Base-by-base conservation (phyloP, 2,113 vertebrate species). In the Candoia aspera region DNA sequence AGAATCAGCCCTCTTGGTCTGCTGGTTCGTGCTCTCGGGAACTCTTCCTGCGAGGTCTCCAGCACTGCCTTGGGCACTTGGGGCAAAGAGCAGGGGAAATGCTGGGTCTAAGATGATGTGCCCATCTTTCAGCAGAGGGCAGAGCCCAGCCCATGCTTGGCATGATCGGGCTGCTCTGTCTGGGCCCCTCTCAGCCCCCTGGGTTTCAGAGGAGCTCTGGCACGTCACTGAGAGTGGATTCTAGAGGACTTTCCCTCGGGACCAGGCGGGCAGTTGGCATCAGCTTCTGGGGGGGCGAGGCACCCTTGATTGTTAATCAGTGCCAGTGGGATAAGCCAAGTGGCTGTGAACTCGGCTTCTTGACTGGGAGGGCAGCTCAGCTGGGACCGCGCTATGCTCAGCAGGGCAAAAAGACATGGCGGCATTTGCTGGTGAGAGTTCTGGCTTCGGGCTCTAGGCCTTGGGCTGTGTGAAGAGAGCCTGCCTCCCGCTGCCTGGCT, bases 311-410 rank as follows among this genome's bases (percentile, higher is more conserved):
- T 93, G 95, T 97, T 97, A 97, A 97, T 96, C 84, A 90, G 96
- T 96, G 97, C 97, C 96, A 97, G 97, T 96, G 96, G 4, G 6
- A 59, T 59, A 95, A 94, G 91, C 96, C 96, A 93, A 94, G 92
- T 97, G 97, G 97, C 97, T 97, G 97, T 93, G 96, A 94, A 92
- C 15, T 89, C 93, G 86, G 96, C 97, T 97, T 97, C 97, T 97
- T 97, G 97, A 96, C 95, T 26, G 21, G 97, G 96, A 96, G 94
- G 96, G 73, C 94, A 90, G 96, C 0, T 93, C 84, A 73, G 96
- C 96, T 93, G 93, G 97, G 96, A 49, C 19, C 58, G 3, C 21
- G 21, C 21, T 59, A 2, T 49, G 15, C 29, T 8, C 53, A 86
- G 53, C 54, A 15, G n/a, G 68, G 58, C 58, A 59, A 59, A 59